phyloP scores from a whole-genome alignment of 2,797 vertebrate genomes.

The Choloepus didactylus region DNA sequence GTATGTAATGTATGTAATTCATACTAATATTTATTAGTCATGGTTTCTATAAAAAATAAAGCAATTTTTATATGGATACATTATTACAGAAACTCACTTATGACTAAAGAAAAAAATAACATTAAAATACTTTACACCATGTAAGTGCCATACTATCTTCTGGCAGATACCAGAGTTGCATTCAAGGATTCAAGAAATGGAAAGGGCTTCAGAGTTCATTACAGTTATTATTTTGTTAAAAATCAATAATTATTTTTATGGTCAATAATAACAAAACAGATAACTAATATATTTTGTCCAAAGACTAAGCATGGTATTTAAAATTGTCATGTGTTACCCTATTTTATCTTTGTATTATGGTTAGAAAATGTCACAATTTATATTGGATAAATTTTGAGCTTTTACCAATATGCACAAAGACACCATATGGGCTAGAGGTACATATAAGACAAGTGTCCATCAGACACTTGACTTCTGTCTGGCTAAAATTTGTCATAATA shows the following conservation, averaged over 20 bases:
- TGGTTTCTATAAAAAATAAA: background rate
- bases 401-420: conserved; percentile 6
- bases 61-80: background rate
- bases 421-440: background rate
- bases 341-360: background rate
- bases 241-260: background rate
- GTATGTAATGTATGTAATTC: background rate
- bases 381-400: background rate
- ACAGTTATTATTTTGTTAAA: background rate
- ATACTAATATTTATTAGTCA: background rate
- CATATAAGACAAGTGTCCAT: background rate
- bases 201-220: background rate
- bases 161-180: background rate
- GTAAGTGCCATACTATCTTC: background rate
- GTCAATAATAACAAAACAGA: background rate
- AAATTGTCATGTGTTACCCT: background rate
- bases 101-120: background rate
- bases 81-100: conserved; percentile 13
- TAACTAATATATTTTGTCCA: background rate
- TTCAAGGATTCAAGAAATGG: background rate
- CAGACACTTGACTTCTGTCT: conserved; percentile 48
- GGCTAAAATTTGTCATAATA: conserved; percentile 24
- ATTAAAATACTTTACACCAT: background rate
- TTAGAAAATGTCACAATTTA: conserved; percentile 15
- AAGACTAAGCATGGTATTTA: background rate